Conservation (phyloP, 1,140 invertebrate genomes). For the Brachionus manjavacas region DNA sequence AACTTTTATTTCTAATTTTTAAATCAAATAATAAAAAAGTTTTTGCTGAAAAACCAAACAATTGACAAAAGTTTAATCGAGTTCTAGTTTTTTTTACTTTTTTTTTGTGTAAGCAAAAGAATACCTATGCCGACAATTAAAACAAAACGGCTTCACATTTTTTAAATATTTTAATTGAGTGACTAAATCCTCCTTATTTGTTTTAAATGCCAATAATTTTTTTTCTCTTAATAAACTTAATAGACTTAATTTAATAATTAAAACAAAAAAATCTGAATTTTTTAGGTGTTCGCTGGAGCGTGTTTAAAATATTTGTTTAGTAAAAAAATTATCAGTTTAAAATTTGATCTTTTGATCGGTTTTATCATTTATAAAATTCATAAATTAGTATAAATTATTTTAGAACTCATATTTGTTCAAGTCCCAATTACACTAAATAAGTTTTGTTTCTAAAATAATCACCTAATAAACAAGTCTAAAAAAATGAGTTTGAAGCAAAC, state of each 20-base stretch:
- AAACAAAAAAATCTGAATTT: too few species aligned
- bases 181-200: too few species aligned
- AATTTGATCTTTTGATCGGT: not conserved
- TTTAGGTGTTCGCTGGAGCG: too few species aligned
- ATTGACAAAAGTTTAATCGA: not conserved
- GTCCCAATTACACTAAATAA: not conserved
- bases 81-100: not conserved
- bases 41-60: not conserved
- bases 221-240: too few species aligned
- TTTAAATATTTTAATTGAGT: not conserved
- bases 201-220: too few species aligned
- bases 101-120: not conserved
- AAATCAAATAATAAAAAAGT: not conserved
- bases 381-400: constrained; percentile 11
- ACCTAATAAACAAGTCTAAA: not conserved
- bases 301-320: too few species aligned
- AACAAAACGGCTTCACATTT: not conserved
- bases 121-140: not conserved
- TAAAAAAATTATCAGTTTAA: not conserved
- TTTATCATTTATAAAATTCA: not conserved
- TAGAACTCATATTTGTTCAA: not conserved
- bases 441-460: not conserved
- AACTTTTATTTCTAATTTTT: not conserved
- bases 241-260: too few species aligned
- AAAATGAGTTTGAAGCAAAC: constrained; percentile 1